Evolutionary conservation across 2,888 invertebrate species (phyloP), one percentile per base, ranked within the genome.

Genomic region (Heliconius ethilla): DNA sequence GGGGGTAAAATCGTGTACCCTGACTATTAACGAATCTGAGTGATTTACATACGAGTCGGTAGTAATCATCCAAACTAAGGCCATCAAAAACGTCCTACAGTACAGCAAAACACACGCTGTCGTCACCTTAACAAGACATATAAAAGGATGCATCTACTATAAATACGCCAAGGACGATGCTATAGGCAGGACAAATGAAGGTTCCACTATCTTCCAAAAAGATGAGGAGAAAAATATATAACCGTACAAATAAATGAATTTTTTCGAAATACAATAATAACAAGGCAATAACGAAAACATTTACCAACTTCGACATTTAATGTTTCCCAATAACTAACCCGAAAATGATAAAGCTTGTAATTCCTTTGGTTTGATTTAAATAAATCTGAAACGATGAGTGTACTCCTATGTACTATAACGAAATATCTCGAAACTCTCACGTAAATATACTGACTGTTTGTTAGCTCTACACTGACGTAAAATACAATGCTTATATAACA

Each of bases 391-490:
- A 3, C 67, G 25, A n/a, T 33, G 70, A 55, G 15, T 59, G 13
- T 25, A 33, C 5, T 33, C 6, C 33, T 33, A 40, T 51, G 51
- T 51, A 18, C 18, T 22, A 18, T 25, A 72, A 25, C n/a, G 9
- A 45, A 69, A 69, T 69, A 25, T 69, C 63, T 63, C 63, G 63
- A 27, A 27, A 69, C 40, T 40, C 69, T 69, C 69, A 69, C 69
- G 25, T 40, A 40, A 45, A 69, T 69, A 25, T 69, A 15, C 15
- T 69, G 15, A 10, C 69, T 7, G 40, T 69, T 25, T 25, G 69
- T 69, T 45, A 69, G 69, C 69, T 69, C 15, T 15, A 15, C 15
- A 40, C 15, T 6, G 15, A 25, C 3, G 69, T 69, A 69, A 69
- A 67, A 45, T 69, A 45, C 69, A 40, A 69, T 69, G 40, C 40